A percentile compares a stretch with the other conserved stretches of the same genome.
Evolutionary conservation across 2,113 vertebrate genomes (phyloP).

Genomic region (Sylvilagus bachmani): DNA sequence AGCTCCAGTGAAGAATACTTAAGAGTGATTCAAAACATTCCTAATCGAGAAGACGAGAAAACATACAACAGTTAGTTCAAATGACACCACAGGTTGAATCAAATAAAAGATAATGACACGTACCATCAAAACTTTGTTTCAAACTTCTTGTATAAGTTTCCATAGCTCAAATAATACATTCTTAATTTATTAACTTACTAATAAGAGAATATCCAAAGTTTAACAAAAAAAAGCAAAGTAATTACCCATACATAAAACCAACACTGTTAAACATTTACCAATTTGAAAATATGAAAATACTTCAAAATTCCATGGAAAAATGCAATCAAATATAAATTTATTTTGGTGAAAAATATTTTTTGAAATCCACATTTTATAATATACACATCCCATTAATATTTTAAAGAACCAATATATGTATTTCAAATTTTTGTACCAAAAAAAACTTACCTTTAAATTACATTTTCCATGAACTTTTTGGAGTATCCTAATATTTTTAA

Average conservation of each 20-base stretch:
- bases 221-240: not conserved
- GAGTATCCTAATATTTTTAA: not conserved
- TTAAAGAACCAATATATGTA: no score
- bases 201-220: not conserved
- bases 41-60: constrained; percentile 84
- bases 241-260: constrained; percentile 37
- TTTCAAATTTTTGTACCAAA: no score
- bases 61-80: constrained; percentile 51
- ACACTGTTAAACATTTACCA: not conserved
- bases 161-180: not conserved
- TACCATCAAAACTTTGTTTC: constrained; percentile 38
- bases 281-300: not conserved
- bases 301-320: no score
- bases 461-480: no score
- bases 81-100: not conserved
- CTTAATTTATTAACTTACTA: constrained; percentile 22
- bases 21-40: constrained; percentile 98
- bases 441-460: no score
- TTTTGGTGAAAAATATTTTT: no score
- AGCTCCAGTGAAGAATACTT: constrained; percentile 99
- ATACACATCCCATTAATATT: no score
- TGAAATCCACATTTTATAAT: no score
- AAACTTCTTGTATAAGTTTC: constrained; percentile 47
- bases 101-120: not conserved
- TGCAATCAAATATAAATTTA: no score